Percentiles rank a stretch among this genome's conserved stretches.
Conservation (phyloP, 2,888 invertebrate species). For the Chesias legatella region DNA sequence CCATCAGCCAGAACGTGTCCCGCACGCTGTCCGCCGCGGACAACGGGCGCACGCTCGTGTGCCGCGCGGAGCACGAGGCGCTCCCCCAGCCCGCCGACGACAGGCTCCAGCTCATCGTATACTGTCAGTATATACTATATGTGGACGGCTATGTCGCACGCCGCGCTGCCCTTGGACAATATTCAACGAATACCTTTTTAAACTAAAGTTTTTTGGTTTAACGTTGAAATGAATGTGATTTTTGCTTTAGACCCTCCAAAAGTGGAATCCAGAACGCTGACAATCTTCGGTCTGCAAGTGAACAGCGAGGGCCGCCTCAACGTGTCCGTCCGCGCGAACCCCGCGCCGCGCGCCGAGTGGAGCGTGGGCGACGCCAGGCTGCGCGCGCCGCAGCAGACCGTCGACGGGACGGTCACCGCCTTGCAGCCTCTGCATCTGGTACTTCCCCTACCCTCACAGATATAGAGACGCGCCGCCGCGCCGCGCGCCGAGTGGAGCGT, state of each 20-base stretch:
- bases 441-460: background rate
- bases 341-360: constrained; percentile 86
- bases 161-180: too few relatives aligned
- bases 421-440: constrained; percentile 55
- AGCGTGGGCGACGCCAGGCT: constrained; percentile 72
- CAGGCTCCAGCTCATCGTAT: constrained; percentile 52
- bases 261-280: constrained; percentile 72
- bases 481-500: constrained; percentile 86
- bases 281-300: constrained; percentile 87
- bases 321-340: constrained; percentile 87
- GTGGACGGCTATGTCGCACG: too few relatives aligned
- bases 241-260: constrained; percentile 82
- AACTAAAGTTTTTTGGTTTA: too few relatives aligned
- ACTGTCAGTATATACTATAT: constrained; percentile 51
- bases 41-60: constrained; percentile 82
- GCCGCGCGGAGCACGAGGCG: constrained; percentile 85
- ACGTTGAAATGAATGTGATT: background rate
- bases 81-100: constrained; percentile 58
- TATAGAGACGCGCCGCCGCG: constrained; percentile 85
- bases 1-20: constrained; percentile 84
- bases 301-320: constrained; percentile 86
- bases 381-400: constrained; percentile 33
- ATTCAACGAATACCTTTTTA: background rate
- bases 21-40: constrained; percentile 82
- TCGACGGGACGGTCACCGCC: constrained; percentile 40